A percentile compares a stretch with the other conserved stretches of the same genome.
Conservation (phyloP, 2,888 invertebrate species). For the Tetheella fluctuosa region DNA sequence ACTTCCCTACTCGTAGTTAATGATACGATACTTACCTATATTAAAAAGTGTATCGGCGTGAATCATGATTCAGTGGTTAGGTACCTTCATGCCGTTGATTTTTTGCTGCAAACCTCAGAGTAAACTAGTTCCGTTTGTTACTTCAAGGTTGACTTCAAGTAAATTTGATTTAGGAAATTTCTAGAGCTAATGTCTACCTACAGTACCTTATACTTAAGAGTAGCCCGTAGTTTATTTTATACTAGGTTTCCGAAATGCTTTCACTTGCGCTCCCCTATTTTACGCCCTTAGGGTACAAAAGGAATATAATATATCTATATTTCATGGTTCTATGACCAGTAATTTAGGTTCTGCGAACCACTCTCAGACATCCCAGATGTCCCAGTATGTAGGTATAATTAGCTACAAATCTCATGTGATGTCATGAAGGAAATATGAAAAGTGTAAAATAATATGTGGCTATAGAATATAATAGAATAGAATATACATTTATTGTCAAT, state of each 20-base stretch:
- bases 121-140: slow-evolving; percentile 52
- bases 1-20: slow-evolving; percentile 9
- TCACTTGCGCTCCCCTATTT: too few species aligned
- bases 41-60: slow-evolving; percentile 26
- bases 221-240: background rate
- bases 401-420: too few species aligned
- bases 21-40: slow-evolving; percentile 18
- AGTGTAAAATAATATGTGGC: too few species aligned
- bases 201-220: background rate
- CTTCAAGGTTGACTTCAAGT: slow-evolving; percentile 52
- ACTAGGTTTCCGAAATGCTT: too few species aligned
- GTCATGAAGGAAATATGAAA: too few species aligned
- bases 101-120: slow-evolving; percentile 42
- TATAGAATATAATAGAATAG: too few species aligned
- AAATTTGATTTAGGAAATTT: slow-evolving; percentile 22
- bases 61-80: slow-evolving; percentile 43
- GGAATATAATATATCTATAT: too few species aligned
- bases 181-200: slow-evolving; percentile 12
- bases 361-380: too few species aligned
- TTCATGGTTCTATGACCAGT: too few species aligned
- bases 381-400: background rate
- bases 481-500: too few species aligned
- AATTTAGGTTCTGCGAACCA: too few species aligned
- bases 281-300: too few species aligned
- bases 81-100: slow-evolving; percentile 39